Conservation (phyloP, 2,797 vertebrate species). For the Gymnodraco acuticeps region DNA sequence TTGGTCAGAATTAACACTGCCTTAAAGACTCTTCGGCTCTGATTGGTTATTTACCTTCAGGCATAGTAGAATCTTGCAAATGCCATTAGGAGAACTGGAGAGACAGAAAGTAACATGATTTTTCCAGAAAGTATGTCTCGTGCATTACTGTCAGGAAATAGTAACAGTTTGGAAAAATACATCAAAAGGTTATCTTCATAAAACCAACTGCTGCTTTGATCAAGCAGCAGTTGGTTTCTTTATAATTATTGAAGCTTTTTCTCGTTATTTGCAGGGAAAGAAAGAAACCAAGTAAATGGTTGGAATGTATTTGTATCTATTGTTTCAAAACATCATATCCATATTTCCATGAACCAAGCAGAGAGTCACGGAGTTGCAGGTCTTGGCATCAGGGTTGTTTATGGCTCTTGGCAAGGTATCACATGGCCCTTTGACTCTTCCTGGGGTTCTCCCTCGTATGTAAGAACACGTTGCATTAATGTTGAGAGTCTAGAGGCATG, state of each 20-base stretch:
- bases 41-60: no score
- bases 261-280: not conserved
- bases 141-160: no score
- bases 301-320: not conserved
- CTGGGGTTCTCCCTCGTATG: slow-evolving; percentile 27
- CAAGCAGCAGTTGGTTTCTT: no score
- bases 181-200: no score
- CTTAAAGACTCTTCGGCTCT: no score
- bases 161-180: no score
- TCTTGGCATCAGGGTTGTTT: slow-evolving; percentile 44
- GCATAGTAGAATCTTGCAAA: no score
- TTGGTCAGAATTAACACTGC: no score
- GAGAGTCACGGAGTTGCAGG: slow-evolving; percentile 31
- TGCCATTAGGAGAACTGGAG: no score
- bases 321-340: not conserved
- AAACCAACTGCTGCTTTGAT: no score
- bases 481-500: slow-evolving; percentile 43
- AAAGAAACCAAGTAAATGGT: not conserved
- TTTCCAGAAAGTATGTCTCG: no score
- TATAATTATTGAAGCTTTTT: not conserved
- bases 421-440: slow-evolving; percentile 32
- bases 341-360: slow-evolving; percentile 13
- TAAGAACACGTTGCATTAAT: slow-evolving; percentile 43
- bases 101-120: no score
- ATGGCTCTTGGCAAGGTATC: slow-evolving; percentile 59